Conservation (phyloP, 2,797 vertebrate species). For the Sebastes ruberrimus region DNA sequence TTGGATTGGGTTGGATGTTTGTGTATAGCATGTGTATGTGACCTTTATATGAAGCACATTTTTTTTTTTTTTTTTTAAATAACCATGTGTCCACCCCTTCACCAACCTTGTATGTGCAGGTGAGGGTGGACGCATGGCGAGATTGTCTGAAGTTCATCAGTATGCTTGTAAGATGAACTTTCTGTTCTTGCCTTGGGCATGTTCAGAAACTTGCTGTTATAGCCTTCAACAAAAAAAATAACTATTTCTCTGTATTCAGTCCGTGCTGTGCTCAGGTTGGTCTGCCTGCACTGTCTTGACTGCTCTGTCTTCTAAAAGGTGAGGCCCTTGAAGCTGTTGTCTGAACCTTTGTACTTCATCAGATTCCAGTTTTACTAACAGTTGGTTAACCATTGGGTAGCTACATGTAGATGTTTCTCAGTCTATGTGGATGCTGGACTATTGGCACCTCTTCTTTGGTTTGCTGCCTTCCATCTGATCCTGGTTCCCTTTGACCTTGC, state of each 20-base stretch:
- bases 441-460: background rate
- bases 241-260: slow-evolving; percentile 7
- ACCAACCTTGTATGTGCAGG: background rate
- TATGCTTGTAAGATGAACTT: slow-evolving; percentile 18
- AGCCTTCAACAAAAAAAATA: background rate
- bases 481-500: background rate
- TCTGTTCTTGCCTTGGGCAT: slow-evolving; percentile 38
- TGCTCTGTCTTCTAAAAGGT: slow-evolving; percentile 7
- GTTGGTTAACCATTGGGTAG: background rate
- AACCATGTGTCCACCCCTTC: background rate
- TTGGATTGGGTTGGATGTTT: background rate
- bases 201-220: slow-evolving; percentile 34
- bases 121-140: background rate
- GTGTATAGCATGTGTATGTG: background rate
- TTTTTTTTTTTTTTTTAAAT: background rate
- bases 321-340: slow-evolving; percentile 1
- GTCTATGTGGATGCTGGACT: background rate
- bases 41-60: background rate
- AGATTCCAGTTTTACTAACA: slow-evolving; percentile 7
- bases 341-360: background rate
- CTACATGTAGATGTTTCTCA: background rate
- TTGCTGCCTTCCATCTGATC: background rate
- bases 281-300: slow-evolving; percentile 8
- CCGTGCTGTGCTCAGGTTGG: slow-evolving; percentile 17
- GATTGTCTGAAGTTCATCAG: slow-evolving; percentile 1